Conservation (phyloP, 2,888 invertebrate species). For the Micropterix aruncella region DNA sequence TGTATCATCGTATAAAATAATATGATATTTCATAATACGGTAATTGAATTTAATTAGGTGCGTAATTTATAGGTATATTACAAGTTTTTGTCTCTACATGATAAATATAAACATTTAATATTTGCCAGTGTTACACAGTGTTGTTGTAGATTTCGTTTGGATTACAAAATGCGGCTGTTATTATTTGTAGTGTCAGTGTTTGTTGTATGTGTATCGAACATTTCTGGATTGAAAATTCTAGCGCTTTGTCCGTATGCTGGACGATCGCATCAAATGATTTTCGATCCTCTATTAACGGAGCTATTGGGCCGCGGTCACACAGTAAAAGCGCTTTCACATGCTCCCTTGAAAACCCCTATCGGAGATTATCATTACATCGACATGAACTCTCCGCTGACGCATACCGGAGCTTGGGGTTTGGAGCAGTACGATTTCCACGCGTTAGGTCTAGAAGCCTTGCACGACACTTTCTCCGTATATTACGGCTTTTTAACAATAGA, state of each 20-base stretch:
- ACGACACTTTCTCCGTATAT: constrained; percentile 18
- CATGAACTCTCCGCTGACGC: constrained; percentile 22
- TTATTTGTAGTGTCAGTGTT: too few species aligned
- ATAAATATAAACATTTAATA: too few species aligned
- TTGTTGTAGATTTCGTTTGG: too few species aligned
- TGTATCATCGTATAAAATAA: too few species aligned
- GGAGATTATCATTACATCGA: not conserved
- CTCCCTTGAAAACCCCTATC: constrained; percentile 29
- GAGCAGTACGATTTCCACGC: constrained; percentile 19
- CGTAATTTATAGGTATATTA: too few species aligned
- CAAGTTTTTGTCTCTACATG: too few species aligned
- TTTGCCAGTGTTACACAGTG: too few species aligned
- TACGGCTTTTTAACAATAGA: not conserved
- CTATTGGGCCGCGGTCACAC: constrained; percentile 43
- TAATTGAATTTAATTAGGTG: too few species aligned
- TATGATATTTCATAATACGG: too few species aligned
- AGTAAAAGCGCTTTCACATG: constrained; percentile 44
- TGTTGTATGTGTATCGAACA: too few species aligned
- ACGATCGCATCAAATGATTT: constrained; percentile 48
- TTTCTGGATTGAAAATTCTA: constrained; percentile 37
- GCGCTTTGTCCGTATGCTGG: constrained; percentile 44
- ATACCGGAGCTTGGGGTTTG: constrained; percentile 14
- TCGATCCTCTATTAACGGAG: constrained; percentile 36
- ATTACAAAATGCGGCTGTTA: too few species aligned
- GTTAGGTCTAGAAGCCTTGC: constrained; percentile 20